Conservation (phyloP, 92 coral and sea anemone species). For the Epizoanthus ramosus region DNA sequence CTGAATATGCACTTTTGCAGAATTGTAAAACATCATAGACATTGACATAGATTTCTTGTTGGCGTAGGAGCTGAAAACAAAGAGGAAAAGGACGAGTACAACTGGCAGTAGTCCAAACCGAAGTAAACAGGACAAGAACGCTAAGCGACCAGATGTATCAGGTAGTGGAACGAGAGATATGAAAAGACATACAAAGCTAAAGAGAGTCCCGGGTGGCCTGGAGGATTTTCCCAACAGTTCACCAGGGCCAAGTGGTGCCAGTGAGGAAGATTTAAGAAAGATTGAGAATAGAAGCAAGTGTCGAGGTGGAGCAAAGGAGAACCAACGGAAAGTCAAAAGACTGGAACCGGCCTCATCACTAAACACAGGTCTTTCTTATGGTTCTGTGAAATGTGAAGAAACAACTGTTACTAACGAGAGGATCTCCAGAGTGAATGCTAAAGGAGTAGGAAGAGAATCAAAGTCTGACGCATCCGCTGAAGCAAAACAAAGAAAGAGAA, state of each 20-base stretch:
- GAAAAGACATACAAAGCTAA: neutral
- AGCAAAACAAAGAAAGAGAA: conserved; percentile 29
- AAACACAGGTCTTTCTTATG: neutral
- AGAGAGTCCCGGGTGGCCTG: neutral
- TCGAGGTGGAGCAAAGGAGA: neutral
- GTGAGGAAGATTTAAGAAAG: conserved; percentile 6
- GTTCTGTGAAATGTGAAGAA: neutral
- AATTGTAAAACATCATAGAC: too few species aligned
- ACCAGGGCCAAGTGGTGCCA: conserved; percentile 25
- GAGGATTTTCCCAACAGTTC: neutral
- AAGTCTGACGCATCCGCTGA: neutral
- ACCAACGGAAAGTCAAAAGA: neutral
- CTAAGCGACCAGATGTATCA: neutral
- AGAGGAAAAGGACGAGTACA: neutral
- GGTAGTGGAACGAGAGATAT: neutral
- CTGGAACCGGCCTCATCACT: neutral
- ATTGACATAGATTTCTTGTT: neutral
- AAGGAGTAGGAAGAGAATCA: neutral
- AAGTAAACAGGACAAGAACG: neutral
- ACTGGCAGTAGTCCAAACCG: conserved; percentile 5
- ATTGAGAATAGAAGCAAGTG: neutral
- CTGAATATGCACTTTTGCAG: too few species aligned
- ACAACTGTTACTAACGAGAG: neutral
- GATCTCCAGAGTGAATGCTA: neutral
- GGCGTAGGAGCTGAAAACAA: conserved; percentile 21